Base-by-base conservation (phyloP, 2,888 invertebrate species). In the Sthenelais limicola region DNA sequence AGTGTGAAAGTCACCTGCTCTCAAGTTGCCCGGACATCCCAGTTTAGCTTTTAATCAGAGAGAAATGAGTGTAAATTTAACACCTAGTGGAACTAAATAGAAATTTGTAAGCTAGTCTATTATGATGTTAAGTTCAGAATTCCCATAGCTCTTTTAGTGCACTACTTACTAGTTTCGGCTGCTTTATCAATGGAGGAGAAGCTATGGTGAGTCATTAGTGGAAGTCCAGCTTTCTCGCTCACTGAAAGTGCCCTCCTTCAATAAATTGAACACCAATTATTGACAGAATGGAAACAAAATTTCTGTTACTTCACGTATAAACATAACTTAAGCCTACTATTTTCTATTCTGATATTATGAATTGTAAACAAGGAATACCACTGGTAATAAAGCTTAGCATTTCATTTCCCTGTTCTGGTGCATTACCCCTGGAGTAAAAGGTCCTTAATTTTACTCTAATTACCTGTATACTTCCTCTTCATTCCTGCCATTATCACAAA, bases 161-260 rank as follows among this genome's bases (percentile, higher is more conserved):
- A 18, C 18, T 18, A 21, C 47, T 28, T 15, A 67, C 67, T 48
- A 15, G 35, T 18, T 15, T 26, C 48, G 21, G 47, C 3, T 47
- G 7, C 47, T 7, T 47, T 76, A 12, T 80, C 81, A 1, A 85
- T 74, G 3, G 81, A 73, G 0, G 84, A 84, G 28, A 78, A 48
- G 5, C 78, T 58, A 72, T 85, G 84, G 67, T 85, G 85, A 21
- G 79, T 78, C 85, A 85, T 85, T 9, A 84, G 71, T 4, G 85
- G 85, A 0, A 83, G 78, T 0, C 74, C 70, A 30, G 80, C 77
- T 26, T 68, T 74, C 24, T 73, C 71, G 7, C 82, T 74, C 3
- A 80, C 83, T 33, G 75, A 72, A 49, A 84, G 71, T 0, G 84
- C 81, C n/a, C 85, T 75, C 47, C 85, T 85, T 75, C n/a, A 56